Base-by-base conservation (phyloP, 1,140 invertebrate species). In the Neodiprion pinetum region DNA sequence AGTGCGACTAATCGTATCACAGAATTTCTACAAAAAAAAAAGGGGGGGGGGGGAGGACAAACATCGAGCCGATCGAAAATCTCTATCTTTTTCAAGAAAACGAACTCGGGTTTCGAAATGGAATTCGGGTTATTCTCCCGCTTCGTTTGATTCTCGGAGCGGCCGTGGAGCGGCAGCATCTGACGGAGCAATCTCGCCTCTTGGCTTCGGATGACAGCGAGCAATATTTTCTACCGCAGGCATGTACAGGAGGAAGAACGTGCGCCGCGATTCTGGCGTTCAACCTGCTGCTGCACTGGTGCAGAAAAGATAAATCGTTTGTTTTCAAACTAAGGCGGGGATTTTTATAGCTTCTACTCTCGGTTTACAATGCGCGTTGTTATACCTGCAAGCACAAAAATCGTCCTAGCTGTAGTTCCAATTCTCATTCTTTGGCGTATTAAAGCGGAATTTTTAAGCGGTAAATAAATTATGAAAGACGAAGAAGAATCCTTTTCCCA, bases 301-400 rank as follows among this genome's bases (percentile, higher is more conserved):
- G 78, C 79, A 83, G 80, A 85, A 84, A 86, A 86, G 83, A 87
- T 83, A 86, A 85, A 88, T 87, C 80, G 85, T 77, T 88, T 87
- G 82, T 86, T 86, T 86, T 83, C 79, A 40, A 40, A 40, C 5
- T 40, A 40, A 82, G 80, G 76, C 76, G 17, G 17, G 17, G 17
- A 21, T 21, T 21, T 21, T 21, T 21, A 21, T 21, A 21, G 17
- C 17, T 40, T 40, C 1, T 40, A 40, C 5, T 5, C 28, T 40
- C 28, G 5, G 2, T 5, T 40, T 1, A 40, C 28, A 40, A 40
- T 40, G 28, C 28, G 28, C 28, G 28, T 40, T 40, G 28, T 40
- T 4, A 40, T 40, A 40, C 28, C 5, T 40, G 28, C 5, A 40
- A 40, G 28, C 28, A 40, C 5, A 40, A 40, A 5, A 40, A 40